These are phyloP conservation scores for Pterophyllum scalare DNA, from an alignment of 2,113 vertebrate species.

Conservation along the genomic window DNA sequence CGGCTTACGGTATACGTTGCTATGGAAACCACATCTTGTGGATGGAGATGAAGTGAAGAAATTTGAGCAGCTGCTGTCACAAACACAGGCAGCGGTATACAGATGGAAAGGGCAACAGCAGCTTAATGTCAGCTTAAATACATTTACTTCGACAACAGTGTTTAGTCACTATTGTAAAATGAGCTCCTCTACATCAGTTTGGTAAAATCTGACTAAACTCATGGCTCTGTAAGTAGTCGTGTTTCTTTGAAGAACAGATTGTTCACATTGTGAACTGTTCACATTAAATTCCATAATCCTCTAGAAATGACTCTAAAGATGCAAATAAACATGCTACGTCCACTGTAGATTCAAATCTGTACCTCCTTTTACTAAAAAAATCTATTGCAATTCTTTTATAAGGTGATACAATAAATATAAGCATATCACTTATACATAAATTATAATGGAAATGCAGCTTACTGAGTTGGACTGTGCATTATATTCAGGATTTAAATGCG, in stretches of 20 bases:
- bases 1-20: background rate
- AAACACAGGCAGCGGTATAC: background rate
- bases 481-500: background rate
- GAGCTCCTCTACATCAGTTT: background rate
- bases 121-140: background rate
- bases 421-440: background rate
- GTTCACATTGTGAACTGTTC: no score
- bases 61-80: background rate
- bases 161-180: background rate
- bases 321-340: background rate
- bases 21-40: conserved; percentile 19
- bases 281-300: conserved; percentile 1
- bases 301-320: background rate
- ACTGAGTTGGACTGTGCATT: background rate
- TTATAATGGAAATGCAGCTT: background rate
- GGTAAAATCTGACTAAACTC: background rate
- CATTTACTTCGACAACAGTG: background rate
- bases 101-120: background rate
- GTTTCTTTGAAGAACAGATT: background rate
- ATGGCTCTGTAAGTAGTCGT: fast-evolving
- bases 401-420: background rate
- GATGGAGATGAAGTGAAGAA: background rate
- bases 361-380: no score
- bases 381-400: no score
- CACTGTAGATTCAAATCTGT: no score